phyloP scores from a whole-genome alignment of 1,140 invertebrate genomes.

The Habropoda laboriosa region DNA sequence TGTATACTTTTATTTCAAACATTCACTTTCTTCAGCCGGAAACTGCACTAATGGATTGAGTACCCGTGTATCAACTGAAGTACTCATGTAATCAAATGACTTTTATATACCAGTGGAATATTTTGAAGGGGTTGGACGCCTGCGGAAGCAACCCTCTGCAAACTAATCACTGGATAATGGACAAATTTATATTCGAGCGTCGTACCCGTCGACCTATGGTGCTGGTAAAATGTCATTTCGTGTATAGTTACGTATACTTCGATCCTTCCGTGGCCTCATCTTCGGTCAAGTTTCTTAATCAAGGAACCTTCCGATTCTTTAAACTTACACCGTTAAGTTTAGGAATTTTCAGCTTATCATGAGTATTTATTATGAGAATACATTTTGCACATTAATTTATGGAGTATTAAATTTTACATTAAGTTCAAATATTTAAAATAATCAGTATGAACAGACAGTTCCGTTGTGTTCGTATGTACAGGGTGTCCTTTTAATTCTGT shows the following conservation, averaged over 20 bases:
- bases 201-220: conserved; percentile 10
- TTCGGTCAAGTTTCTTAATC: conserved; percentile 68
- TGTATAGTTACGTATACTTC: conserved; percentile 35
- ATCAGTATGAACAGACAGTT: no score
- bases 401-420: no score
- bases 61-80: background rate
- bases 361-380: no score
- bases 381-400: no score
- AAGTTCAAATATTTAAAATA: no score
- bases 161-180: conserved; percentile 72
- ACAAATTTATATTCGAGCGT: conserved; percentile 71
- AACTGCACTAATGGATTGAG: background rate
- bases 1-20: background rate
- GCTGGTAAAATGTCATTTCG: conserved; percentile 57
- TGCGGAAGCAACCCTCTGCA: conserved; percentile 22
- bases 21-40: no score
- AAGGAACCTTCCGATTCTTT: conserved; percentile 50
- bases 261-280: conserved; percentile 37
- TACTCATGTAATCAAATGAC: background rate
- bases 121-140: conserved; percentile 27
- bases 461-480: no score
- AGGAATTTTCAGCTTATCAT: no score
- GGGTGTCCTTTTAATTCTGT: no score
- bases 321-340: background rate
- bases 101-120: conserved; percentile 15